Percentiles rank a stretch among this genome's conserved stretches.
phyloP scores from a whole-genome alignment of 1,140 invertebrate genomes.

The Dendroctonus ponderosae region DNA sequence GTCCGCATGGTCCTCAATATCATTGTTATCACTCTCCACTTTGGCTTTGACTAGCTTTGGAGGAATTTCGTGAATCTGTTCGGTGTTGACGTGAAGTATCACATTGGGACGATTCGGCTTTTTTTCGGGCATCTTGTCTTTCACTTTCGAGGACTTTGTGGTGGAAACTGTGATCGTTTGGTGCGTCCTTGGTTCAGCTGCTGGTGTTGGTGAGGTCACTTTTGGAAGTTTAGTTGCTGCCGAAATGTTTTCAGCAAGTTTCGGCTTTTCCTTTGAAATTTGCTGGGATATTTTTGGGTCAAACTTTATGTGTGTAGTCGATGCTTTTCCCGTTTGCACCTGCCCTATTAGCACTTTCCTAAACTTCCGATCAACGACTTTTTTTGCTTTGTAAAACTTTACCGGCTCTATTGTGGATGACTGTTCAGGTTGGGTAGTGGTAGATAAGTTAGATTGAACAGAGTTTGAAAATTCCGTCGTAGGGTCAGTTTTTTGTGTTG shows the following conservation, averaged over 20 bases:
- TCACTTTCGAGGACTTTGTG: conserved; percentile 11
- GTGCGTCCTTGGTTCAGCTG: conserved; percentile 17
- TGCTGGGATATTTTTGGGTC: background rate
- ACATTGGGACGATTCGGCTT: conserved; percentile 8
- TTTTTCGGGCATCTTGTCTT: background rate
- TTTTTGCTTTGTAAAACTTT: conserved; percentile 8
- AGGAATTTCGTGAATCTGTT: conserved; percentile 56
- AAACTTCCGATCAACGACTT: background rate
- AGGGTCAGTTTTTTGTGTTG: background rate
- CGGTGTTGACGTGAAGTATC: conserved; percentile 55
- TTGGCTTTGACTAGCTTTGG: conserved; percentile 33
- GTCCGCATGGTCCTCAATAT: background rate
- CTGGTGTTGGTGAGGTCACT: too few relatives aligned
- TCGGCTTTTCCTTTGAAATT: background rate
- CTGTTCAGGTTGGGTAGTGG: too few relatives aligned
- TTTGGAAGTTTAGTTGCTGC: too few relatives aligned
- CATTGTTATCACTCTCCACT: conserved; percentile 9
- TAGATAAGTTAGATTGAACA: too few relatives aligned
- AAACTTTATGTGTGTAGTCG: background rate
- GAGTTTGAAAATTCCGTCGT: too few relatives aligned
- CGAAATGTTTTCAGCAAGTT: too few relatives aligned
- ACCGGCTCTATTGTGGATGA: background rate
- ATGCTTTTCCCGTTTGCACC: conserved; percentile 14
- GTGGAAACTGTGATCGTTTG: conserved; percentile 12
- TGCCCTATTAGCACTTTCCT: conserved; percentile 22